Conservation (phyloP, 2,797 vertebrate species). For the Micropoecilia bifurca region DNA sequence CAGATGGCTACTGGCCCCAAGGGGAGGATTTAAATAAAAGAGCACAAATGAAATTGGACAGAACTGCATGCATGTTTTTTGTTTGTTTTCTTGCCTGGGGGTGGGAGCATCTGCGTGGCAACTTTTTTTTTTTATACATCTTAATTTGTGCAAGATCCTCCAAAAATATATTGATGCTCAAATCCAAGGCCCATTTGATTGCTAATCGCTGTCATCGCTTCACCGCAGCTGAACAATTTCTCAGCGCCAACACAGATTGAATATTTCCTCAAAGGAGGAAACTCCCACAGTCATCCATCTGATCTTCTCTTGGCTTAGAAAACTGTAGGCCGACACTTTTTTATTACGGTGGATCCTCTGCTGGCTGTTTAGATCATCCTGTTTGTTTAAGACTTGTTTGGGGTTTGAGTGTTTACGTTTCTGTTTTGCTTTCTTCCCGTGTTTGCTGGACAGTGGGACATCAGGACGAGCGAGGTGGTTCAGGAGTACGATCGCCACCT, state of each 20-base stretch:
- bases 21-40: slow-evolving; percentile 29
- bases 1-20: slow-evolving; percentile 58
- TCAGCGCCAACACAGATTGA: slow-evolving; percentile 10
- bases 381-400: not conserved
- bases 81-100: slow-evolving; percentile 17
- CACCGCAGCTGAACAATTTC: slow-evolving; percentile 6
- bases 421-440: not conserved
- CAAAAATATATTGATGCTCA: slow-evolving; percentile 16
- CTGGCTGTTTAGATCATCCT: not conserved
- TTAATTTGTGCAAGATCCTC: slow-evolving; percentile 24
- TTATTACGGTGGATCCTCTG: slow-evolving; percentile 11
- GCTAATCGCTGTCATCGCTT: slow-evolving; percentile 14
- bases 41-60: slow-evolving; percentile 36
- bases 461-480: slow-evolving; percentile 93
- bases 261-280: slow-evolving; percentile 8
- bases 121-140: slow-evolving; percentile 33
- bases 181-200: slow-evolving; percentile 12
- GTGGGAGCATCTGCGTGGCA: slow-evolving; percentile 5
- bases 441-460: slow-evolving; percentile 87
- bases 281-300: slow-evolving; percentile 3
- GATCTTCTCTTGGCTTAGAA: not conserved
- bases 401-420: slow-evolving; percentile 14
- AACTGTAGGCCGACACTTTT: not conserved
- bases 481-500: slow-evolving; percentile 98
- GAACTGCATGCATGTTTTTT: slow-evolving; percentile 13